Evolutionary conservation across 2,888 invertebrate species (phyloP).

Genomic region (Sphinx pinastri): DNA sequence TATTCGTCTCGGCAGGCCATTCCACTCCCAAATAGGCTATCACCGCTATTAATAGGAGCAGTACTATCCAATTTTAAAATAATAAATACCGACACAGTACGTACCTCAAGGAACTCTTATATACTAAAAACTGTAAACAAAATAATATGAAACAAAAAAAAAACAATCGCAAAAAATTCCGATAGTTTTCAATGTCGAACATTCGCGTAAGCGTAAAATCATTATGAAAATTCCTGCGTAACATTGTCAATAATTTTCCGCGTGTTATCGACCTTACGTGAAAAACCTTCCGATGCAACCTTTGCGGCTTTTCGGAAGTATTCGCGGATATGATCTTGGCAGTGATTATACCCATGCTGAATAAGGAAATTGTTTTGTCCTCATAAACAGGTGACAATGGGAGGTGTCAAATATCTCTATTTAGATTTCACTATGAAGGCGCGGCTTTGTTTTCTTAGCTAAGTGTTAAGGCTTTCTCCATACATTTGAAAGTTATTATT

Average conservation of each 20-base stretch:
- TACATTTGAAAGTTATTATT: not conserved
- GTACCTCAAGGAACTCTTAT: too few relatives aligned
- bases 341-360: slow-evolving; percentile 18
- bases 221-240: not conserved
- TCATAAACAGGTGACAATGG: slow-evolving; percentile 43
- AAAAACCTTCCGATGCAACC: slow-evolving; percentile 21
- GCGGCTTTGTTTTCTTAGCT: slow-evolving; percentile 18
- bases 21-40: too few relatives aligned
- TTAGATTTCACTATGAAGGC: slow-evolving; percentile 51
- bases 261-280: slow-evolving; percentile 18
- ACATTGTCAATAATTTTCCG: slow-evolving; percentile 11
- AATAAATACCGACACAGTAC: too few relatives aligned
- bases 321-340: slow-evolving; percentile 25
- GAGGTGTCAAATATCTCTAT: slow-evolving; percentile 52
- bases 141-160: not conserved
- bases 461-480: slow-evolving; percentile 18
- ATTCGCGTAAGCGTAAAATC: too few relatives aligned
- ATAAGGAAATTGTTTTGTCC: slow-evolving; percentile 26
- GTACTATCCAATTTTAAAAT: too few relatives aligned
- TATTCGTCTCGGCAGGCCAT: too few relatives aligned
- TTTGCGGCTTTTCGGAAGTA: slow-evolving; percentile 27
- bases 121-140: too few relatives aligned
- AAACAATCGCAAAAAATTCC: not conserved
- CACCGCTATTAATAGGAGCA: too few relatives aligned
- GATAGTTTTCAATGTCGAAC: too few relatives aligned